phyloP scores from a whole-genome alignment of 2,888 invertebrate genomes.

The Drosophila macrothrix region DNA sequence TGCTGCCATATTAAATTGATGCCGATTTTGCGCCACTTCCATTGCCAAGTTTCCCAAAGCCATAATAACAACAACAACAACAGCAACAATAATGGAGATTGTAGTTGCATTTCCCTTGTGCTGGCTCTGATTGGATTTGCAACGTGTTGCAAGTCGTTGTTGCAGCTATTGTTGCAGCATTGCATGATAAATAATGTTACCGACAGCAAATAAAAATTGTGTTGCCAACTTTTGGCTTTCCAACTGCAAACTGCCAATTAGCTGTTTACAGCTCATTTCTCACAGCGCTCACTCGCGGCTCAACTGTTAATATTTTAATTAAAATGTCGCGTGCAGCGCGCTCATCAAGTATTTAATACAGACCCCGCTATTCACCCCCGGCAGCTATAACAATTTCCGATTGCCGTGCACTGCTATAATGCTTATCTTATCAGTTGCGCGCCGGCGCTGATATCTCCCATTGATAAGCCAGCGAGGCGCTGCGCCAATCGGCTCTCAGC shows the following conservation, averaged over 20 bases:
- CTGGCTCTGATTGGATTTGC: constrained; percentile 69
- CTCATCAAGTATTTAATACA: constrained; percentile 24
- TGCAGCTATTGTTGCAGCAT: constrained; percentile 39
- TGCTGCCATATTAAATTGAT: constrained; percentile 75
- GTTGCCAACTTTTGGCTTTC: constrained; percentile 30
- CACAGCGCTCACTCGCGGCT: constrained; percentile 1
- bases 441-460: constrained; percentile 64
- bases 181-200: constrained; percentile 54
- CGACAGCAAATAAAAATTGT: constrained; percentile 19
- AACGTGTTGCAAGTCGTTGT: constrained; percentile 42
- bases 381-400: background rate
- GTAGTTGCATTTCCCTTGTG: constrained; percentile 47
- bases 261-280: constrained; percentile 41
- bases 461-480: constrained; percentile 52
- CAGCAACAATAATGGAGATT: constrained; percentile 53
- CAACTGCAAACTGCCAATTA: constrained; percentile 50
- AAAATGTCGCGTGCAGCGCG: constrained; percentile 66
- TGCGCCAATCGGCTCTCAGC: constrained; percentile 62
- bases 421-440: constrained; percentile 69
- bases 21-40: constrained; percentile 64
- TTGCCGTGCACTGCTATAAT: constrained; percentile 5
- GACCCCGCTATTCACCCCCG: background rate
- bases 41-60: constrained; percentile 39
- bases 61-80: constrained; percentile 23
- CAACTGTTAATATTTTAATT: constrained; percentile 68